Evolutionary conservation across 2,797 vertebrate genomes (phyloP), one percentile per base, ranked within the genome.

Genomic region (Acanthis flammea): DNA sequence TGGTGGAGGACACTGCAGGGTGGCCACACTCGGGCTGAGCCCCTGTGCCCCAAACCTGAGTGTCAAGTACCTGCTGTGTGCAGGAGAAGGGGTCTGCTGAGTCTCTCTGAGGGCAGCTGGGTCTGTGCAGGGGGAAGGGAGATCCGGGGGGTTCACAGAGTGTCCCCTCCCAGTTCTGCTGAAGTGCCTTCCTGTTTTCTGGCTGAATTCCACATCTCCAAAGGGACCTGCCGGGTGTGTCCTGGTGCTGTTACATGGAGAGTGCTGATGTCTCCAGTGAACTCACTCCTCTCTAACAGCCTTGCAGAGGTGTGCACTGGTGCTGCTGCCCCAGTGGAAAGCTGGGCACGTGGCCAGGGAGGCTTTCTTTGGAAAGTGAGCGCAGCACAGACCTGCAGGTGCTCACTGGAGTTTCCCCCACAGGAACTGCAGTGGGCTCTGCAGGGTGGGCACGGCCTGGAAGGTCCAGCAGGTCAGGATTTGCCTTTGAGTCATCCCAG

Each of bases 91-190:
- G 30, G 17, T n/a, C 12, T 83, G 48, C 68, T 15, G 48, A 37
- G 31, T 7, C 39, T 35, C 9, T 48, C 27, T 53, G 21, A 18
- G 30, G 53, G 6, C 39, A 18, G 13, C 7, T 11, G 58, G 6
- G 30, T 61, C 65, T 75, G 37, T 0, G 0, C 1, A 4, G 33
- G 23, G 53, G 22, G 27, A 7, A 48, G 47, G 48, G 77, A 58
- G 41, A 35, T 27, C 31, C 7, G 57, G 10, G 41, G 19, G 4
- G 5, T 51, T 66, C 39, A 3, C 6, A 50, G 66, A 44, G 25
- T 41, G 8, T 54, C 27, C 35, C n/a, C 28, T 86, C 18, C 35
- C 24, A 4, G 41, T 66, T 58, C 47, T 84, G 55, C 44, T 4
- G 5, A 53, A 55, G 35, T 39, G 24, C 0, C 0, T 80, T 72